Evolutionary conservation across 1,140 invertebrate species (phyloP), one percentile per base, ranked within the genome.

Genomic region (Dreissena rostriformis): DNA sequence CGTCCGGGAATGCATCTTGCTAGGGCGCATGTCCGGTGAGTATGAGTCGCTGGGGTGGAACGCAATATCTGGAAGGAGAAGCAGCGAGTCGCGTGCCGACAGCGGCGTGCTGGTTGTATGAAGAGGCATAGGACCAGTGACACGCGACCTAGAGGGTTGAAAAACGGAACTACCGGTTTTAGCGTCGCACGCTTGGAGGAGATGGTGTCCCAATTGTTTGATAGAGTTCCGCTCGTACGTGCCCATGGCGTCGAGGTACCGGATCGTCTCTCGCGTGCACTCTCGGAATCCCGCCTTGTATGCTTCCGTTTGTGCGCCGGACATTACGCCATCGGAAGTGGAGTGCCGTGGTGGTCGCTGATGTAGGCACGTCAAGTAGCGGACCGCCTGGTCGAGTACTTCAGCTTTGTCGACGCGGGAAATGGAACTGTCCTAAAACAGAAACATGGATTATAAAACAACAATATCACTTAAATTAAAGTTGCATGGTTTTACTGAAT

Each of bases 331-430:
- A 26, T 5, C 29, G 1, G 68, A 51, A 17, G 68, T 28, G 53
- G 55, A 17, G 22, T 77, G 22, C 15, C 19, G 24, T 4, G 15
- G 15, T 15, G 66, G 22, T 55, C 15, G 66, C 17, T 68, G 29
- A 1, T 79, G 77, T 15, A 79, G 17, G 22, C 57, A 22, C 14
- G 70, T 26, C 29, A 81, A 29, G 26, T 73, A 61, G 17, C 22
- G 12, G 17, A 81, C 79, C 11, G 79, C 79, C 67, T 71, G 11
- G 19, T 81, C 79, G 4, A 81, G 57, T n/a, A 81, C 65, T 28
- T 81, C 79, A 1, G 79, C 79, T 51, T 81, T 81, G 55, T 81
- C 79, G 29, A 55, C 63, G 28, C 61, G 52, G 14, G 55, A 24
- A 12, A 73, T 55, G 22, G 70, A 73, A 4, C 15, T 19, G 4